Conservation (phyloP, 2,888 invertebrate genomes). For the Coremacera marginata region DNA sequence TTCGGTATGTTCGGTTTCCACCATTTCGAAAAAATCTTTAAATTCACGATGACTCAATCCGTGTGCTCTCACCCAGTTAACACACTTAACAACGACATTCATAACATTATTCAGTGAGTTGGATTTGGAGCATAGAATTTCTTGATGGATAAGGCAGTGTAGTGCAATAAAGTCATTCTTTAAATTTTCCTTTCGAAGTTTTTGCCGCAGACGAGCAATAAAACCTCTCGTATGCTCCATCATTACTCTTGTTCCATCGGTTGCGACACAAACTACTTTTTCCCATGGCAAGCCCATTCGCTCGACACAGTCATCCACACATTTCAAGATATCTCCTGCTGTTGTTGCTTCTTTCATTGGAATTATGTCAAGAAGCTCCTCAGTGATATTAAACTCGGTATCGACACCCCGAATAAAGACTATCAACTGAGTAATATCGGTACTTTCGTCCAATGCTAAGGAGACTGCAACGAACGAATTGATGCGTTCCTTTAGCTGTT, state of each 20-base stretch:
- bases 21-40: neutral
- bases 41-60: conserved; percentile 6
- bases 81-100: neutral
- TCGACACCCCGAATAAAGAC: conserved; percentile 7
- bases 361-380: conserved; percentile 5
- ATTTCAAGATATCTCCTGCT: conserved; percentile 1
- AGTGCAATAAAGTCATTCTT: neutral
- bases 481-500: neutral
- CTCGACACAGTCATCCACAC: neutral
- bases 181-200: neutral
- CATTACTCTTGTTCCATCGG: conserved; percentile 11
- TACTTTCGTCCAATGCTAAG: conserved; percentile 16
- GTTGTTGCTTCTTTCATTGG: conserved; percentile 15
- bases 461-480: neutral
- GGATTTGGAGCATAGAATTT: neutral
- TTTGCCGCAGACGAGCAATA: neutral
- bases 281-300: neutral
- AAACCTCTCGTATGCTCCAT: neutral
- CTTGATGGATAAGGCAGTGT: conserved; percentile 9
- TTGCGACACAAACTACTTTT: conserved; percentile 6
- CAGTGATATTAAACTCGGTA: neutral
- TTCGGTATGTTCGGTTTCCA: neutral
- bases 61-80: neutral
- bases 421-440: conserved; percentile 3
- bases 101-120: neutral